Evolutionary conservation across 2,888 invertebrate species (phyloP), one percentile per base, ranked within the genome.

Genomic region (Ceramica pisi): DNA sequence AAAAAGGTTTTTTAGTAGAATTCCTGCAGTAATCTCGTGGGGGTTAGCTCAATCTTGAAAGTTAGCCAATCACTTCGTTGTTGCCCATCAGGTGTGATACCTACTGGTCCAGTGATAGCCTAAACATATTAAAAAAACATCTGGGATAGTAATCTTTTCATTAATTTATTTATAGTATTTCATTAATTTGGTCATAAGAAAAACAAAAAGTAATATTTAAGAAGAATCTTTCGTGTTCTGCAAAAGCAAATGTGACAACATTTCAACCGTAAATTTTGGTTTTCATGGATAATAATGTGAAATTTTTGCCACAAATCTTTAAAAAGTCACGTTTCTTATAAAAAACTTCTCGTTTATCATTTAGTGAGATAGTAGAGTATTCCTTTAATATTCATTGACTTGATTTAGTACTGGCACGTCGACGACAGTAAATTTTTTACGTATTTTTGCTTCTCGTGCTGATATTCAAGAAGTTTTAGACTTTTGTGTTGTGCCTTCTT

Each of bases 401-500:
- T 89, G 84, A 90, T 90, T 90, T 88, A 84, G 82, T 82, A 65
- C 70, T 75, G 74, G 86, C 90, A 90, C 90, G 90, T 89, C 80
- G 66, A 67, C 48, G 68, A 4, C 8, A 41, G 3, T 21, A 44
- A 4, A n/a, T 72, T 35, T 26, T 46, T 23, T 56, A 50, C 8
- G 8, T 50, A 26, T 35, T 70, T 69, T 76, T 50, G 38, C 31
- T 50, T 51, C 21, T 51, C 12, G 9, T 5, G 7, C 12, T 35
- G 1, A 16, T 41, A 41, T 64, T 41, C 31, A 23, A n/a, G 35
- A 14, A 53, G 31, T n/a, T n/a, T 12, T 12, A 23, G 12, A 7
- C 12, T 8, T 55, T 46, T 38, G 7, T 21, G 53, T 51, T 16
- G 14, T 51, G n/a, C 21, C 5, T 61, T 21, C 2, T 23, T 12